Percentiles rank a stretch among this genome's conserved stretches.
phyloP scores from a whole-genome alignment of 2,888 invertebrate species.

The Lottia scabra region DNA sequence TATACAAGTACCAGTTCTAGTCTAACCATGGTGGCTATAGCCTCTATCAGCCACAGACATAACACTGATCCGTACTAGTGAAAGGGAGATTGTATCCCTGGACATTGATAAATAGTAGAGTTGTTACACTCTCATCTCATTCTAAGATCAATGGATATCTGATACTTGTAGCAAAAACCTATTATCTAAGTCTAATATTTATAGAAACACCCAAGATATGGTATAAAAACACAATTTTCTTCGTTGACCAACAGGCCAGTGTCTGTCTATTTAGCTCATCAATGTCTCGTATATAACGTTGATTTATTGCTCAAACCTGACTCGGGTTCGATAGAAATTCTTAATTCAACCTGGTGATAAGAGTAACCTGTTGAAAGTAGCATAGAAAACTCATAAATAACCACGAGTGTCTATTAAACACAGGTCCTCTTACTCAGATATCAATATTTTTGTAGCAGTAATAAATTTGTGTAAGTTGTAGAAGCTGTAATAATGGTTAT shows the following conservation, averaged over 20 bases:
- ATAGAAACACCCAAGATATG: background rate
- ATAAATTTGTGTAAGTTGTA: no score
- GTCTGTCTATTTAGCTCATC: background rate
- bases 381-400: background rate
- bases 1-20: no score
- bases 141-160: background rate
- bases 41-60: background rate
- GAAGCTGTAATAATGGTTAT: no score
- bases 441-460: no score
- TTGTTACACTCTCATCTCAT: background rate
- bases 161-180: constrained; percentile 3
- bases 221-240: background rate
- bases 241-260: background rate
- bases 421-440: no score
- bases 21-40: no score
- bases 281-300: background rate
- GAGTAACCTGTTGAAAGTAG: background rate
- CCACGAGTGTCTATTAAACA: no score
- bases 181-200: background rate
- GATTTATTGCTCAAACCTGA: background rate
- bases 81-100: background rate
- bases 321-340: background rate
- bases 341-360: background rate
- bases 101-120: background rate
- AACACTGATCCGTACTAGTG: background rate